Conservation (phyloP, 1,140 invertebrate genomes). For the Pseudoatta argentina region DNA sequence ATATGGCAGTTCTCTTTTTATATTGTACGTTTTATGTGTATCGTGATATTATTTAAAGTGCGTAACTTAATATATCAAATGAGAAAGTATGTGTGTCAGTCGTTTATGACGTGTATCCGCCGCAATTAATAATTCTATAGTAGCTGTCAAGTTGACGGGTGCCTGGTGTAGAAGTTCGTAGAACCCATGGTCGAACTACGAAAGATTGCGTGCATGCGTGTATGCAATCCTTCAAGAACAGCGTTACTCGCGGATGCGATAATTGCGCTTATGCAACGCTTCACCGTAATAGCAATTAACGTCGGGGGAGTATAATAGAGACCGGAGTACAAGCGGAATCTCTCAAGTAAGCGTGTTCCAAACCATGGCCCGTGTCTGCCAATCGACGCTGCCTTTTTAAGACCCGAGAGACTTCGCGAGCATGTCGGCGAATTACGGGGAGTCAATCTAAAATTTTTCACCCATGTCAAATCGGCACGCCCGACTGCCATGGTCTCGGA, state of each 20-base stretch:
- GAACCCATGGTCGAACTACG: slow-evolving; percentile 42
- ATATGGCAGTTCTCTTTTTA: neutral
- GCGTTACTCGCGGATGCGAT: slow-evolving; percentile 66
- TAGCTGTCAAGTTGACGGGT: slow-evolving; percentile 13
- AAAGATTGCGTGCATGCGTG: slow-evolving; percentile 74
- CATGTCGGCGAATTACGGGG: neutral
- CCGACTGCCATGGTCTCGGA: slow-evolving; percentile 50
- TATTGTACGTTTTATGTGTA: neutral
- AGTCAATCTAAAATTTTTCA: slow-evolving; percentile 58
- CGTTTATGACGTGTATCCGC: neutral
- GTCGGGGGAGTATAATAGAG: slow-evolving; percentile 74
- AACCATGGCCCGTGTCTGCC: slow-evolving; percentile 3
- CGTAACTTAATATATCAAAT: neutral
- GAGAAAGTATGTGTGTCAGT: neutral
- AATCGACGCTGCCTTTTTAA: neutral
- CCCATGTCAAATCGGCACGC: slow-evolving; percentile 49
- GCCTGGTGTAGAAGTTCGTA: slow-evolving; percentile 45
- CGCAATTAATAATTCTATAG: slow-evolving; percentile 43
- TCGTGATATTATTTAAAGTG: neutral
- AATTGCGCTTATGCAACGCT: slow-evolving; percentile 82
- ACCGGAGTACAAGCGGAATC: slow-evolving; percentile 66
- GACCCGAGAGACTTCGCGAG: neutral
- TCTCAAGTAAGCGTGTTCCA: neutral
- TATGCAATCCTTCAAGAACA: slow-evolving; percentile 65
- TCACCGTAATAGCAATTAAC: slow-evolving; percentile 81